A percentile compares a stretch with the other conserved stretches of the same genome.
Evolutionary conservation across 2,797 vertebrate species (phyloP).

Genomic region (Chaenodraco wilsoni): DNA sequence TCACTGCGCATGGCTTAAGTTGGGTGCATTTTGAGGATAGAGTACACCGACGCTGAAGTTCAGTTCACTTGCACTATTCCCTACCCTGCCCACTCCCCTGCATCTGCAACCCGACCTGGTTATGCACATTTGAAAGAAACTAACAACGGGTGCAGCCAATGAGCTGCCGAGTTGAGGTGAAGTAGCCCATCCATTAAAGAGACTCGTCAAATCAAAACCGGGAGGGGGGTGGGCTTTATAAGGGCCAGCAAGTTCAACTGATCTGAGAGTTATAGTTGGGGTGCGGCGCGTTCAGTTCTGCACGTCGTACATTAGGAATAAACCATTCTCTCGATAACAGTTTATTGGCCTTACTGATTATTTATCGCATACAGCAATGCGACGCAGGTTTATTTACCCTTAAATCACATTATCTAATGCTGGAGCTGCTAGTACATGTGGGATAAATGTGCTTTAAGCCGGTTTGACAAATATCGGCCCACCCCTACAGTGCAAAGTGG

Average conservation of each 20-base stretch:
- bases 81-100: conserved; percentile 84
- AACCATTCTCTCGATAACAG: conserved; percentile 82
- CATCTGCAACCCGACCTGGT: conserved; percentile 85
- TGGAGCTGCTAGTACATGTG: background rate
- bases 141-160: conserved; percentile 71
- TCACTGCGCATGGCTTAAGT: conserved; percentile 67
- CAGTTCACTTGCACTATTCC: conserved; percentile 80
- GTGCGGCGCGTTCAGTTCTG: conserved; percentile 96
- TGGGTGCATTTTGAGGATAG: conserved; percentile 68
- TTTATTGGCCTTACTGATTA: conserved; percentile 24
- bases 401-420: background rate
- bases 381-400: background rate
- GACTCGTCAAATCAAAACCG: conserved; percentile 63
- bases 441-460: background rate
- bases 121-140: conserved; percentile 80
- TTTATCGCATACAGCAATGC: background rate
- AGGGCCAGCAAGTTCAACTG: conserved; percentile 29
- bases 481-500: conserved; percentile 80
- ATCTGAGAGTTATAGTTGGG: conserved; percentile 83
- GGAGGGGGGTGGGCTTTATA: conserved; percentile 19
- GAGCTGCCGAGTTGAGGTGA: accelerated
- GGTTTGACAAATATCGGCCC: conserved; percentile 34
- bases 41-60: conserved; percentile 82
- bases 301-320: conserved; percentile 94
- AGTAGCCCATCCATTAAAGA: conserved; percentile 45